A percentile compares a stretch with the other conserved stretches of the same genome.
Evolutionary conservation across 35 echinoderm and acorn worm genomes (phyloP).

Genomic region (Ptychodera flava): DNA sequence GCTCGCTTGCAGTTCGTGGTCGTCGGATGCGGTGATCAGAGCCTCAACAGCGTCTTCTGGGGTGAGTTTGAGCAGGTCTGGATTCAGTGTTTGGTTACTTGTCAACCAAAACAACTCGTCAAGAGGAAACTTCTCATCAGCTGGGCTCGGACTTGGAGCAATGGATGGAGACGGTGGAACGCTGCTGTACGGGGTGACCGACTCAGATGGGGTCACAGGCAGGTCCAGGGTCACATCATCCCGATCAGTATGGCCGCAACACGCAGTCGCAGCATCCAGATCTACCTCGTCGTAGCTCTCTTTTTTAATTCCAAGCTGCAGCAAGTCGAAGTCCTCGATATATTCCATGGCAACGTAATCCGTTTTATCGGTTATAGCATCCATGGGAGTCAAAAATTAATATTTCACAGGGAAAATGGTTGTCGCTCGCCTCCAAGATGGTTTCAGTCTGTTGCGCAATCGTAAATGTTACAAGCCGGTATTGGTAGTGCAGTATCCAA

Average conservation of each 20-base stretch:
- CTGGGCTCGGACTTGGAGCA: background rate
- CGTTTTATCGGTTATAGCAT: background rate
- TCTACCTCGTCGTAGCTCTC: no score
- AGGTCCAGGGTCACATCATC: background rate
- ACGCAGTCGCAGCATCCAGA: background rate
- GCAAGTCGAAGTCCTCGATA: background rate
- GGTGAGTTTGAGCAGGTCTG: background rate
- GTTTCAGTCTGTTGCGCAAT: background rate
- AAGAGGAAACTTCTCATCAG: background rate
- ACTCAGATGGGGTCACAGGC: background rate
- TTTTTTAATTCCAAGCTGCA: background rate
- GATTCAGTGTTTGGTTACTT: background rate
- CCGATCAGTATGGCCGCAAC: background rate
- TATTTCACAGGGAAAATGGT: background rate
- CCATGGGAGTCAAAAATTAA: background rate
- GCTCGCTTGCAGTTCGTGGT: background rate
- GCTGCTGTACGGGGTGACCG: background rate
- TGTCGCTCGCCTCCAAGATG: background rate
- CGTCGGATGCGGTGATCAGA: conserved; percentile 3
- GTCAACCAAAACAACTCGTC: background rate
- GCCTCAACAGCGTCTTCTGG: background rate
- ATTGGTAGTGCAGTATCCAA: background rate
- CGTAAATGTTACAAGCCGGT: background rate
- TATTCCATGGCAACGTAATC: background rate
- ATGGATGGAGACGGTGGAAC: background rate